phyloP scores from a whole-genome alignment of 2,797 vertebrate species.

The Pyrocephalus nanus region DNA sequence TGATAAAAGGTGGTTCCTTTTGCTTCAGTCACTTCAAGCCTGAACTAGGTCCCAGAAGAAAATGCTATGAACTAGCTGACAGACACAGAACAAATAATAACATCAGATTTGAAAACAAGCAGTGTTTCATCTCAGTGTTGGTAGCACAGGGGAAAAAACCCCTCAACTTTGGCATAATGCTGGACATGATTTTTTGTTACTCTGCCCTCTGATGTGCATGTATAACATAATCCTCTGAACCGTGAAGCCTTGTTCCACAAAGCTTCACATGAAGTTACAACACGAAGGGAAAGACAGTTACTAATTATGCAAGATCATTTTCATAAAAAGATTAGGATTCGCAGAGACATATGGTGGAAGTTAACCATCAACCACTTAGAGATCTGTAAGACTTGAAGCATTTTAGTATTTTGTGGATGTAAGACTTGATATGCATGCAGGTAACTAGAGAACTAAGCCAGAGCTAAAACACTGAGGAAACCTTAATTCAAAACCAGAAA shows the following conservation, averaged over 20 bases:
- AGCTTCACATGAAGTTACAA: not conserved
- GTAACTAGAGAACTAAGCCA: not conserved
- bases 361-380: not conserved
- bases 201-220: not conserved
- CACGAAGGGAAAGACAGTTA: not conserved
- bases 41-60: not conserved
- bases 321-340: not conserved
- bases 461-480: not conserved
- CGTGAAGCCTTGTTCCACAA: not conserved
- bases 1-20: not conserved
- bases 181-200: not conserved
- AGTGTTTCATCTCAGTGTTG: not conserved
- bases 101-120: not conserved
- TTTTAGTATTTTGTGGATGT: not conserved
- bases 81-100: not conserved
- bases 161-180: not conserved
- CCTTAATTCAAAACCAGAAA: not conserved
- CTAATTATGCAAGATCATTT: not conserved
- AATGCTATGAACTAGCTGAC: not conserved
- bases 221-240: fast-evolving
- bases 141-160: fast-evolving
- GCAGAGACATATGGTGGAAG: not conserved
- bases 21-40: not conserved
- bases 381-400: not conserved
- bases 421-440: not conserved